Base-by-base conservation (phyloP, 2,888 invertebrate genomes). In the Priocnemis perturbator region DNA sequence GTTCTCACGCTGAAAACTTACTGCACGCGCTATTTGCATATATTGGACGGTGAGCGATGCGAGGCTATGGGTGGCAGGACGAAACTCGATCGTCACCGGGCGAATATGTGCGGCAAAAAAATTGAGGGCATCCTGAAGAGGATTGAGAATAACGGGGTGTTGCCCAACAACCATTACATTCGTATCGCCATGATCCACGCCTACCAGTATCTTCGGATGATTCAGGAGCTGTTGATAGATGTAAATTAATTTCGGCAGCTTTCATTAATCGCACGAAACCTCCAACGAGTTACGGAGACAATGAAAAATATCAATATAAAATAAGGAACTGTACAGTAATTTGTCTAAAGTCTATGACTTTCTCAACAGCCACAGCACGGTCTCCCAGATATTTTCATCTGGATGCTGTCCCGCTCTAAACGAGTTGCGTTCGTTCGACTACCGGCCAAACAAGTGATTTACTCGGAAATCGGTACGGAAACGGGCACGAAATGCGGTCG, bases 371-470 rank as follows among this genome's bases (percentile, higher is more conserved):
- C 90, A 0, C 92, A 92, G 78, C 90, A 91, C 74, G 88, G 90
- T 60, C 86, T 92, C 7, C 92, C 92, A 0, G 92, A 92, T 81
- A 88, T 92, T 56, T 92, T 92, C 77, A 81, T 92, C 63, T 92
- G 92, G 92, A 90, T 92, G 90, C 87, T 91, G 23, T 88, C 89
- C 65, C 91, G 90, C 14, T 89, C 90, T 44, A 91, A 90, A 71
- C 85, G 92, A 19, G 88, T 91, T 11, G 92, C 92, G 9, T 92
- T 90, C 82, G 89, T 90, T 52, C 86, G 92, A 17, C 74, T 92
- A 23, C 83, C 89, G 0, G 89, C 91, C 0, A 83, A 89, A 17
- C 86, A 89, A 64, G 83, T 92, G 48, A 84, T 91, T 64, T 91
- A 90, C 84, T 90, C 90, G 17, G 91, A 91, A 73, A 81, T 86